Conservation (phyloP, 2,888 invertebrate species). For the Leucania comma region DNA sequence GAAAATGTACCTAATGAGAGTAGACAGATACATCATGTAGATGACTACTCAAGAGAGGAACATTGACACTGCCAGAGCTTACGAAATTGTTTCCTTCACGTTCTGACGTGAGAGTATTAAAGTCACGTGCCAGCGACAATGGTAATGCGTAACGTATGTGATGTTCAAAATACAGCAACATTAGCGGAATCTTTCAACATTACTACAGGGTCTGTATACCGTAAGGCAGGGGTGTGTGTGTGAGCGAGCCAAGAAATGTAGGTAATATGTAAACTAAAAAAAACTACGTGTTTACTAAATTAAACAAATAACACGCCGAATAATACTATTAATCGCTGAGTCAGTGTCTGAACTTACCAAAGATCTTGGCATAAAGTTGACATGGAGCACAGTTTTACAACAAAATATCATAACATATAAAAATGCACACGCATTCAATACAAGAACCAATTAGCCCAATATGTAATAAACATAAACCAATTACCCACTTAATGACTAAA, state of each 20-base stretch:
- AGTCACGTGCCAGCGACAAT: conserved; percentile 45
- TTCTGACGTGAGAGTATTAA: conserved; percentile 26
- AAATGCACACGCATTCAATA: too few relatives aligned
- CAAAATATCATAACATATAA: too few relatives aligned
- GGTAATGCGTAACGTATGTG: conserved; percentile 54
- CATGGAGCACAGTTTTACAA: too few relatives aligned
- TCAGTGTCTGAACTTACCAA: too few relatives aligned
- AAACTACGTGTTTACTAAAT: too few relatives aligned
- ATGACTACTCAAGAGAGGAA: conserved; percentile 20
- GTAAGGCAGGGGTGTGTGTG: conserved; percentile 44
- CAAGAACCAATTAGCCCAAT: too few relatives aligned
- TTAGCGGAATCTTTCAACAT: conserved; percentile 64
- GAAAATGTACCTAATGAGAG: conserved; percentile 23
- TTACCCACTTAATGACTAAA: too few relatives aligned
- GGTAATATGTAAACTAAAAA: too few relatives aligned
- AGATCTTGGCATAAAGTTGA: too few relatives aligned
- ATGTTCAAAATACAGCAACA: conserved; percentile 63
- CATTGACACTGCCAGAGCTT: conserved; percentile 40
- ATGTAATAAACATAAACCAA: too few relatives aligned
- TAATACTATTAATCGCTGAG: too few relatives aligned
- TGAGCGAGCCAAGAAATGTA: conserved; percentile 25
- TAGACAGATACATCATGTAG: conserved; percentile 28
- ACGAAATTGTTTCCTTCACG: conserved; percentile 30
- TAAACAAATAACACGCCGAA: too few relatives aligned
- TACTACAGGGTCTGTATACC: conserved; percentile 50